Conservation (phyloP, 1,140 invertebrate genomes). For the Atta cephalotes region DNA sequence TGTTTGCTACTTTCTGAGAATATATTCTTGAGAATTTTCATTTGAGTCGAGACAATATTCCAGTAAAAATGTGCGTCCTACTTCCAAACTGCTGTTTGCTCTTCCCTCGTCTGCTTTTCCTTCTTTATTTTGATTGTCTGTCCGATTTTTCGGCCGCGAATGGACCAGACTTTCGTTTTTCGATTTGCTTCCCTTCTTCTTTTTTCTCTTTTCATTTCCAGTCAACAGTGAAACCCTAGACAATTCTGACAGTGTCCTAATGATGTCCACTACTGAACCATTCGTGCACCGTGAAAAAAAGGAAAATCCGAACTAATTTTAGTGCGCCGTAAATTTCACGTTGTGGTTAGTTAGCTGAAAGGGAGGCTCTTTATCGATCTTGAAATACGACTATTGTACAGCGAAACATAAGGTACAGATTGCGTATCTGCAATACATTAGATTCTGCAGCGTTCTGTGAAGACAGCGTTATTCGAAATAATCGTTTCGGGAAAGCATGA, state of each 20-base stretch:
- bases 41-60: constrained; percentile 43
- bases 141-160: constrained; percentile 11
- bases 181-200: background rate
- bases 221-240: background rate
- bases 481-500: background rate
- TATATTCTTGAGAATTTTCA: constrained; percentile 15
- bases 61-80: constrained; percentile 64
- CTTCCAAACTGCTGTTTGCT: constrained; percentile 64
- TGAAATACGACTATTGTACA: constrained; percentile 33
- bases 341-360: constrained; percentile 2
- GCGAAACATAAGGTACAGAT: constrained; percentile 28
- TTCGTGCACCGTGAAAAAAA: background rate
- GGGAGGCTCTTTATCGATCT: background rate
- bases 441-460: constrained; percentile 1
- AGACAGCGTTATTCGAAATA: constrained; percentile 8
- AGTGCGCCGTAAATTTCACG: background rate
- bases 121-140: constrained; percentile 7
- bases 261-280: constrained; percentile 20
- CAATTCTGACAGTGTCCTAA: background rate
- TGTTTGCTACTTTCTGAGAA: constrained; percentile 15
- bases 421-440: constrained; percentile 39
- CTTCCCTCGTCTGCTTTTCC: constrained; percentile 36
- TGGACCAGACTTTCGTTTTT: constrained; percentile 27
- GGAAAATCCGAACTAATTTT: constrained; percentile 6
- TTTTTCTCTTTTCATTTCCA: background rate